Conservation (phyloP, 1,140 invertebrate species). For the Geopemphigus sp. region DNA sequence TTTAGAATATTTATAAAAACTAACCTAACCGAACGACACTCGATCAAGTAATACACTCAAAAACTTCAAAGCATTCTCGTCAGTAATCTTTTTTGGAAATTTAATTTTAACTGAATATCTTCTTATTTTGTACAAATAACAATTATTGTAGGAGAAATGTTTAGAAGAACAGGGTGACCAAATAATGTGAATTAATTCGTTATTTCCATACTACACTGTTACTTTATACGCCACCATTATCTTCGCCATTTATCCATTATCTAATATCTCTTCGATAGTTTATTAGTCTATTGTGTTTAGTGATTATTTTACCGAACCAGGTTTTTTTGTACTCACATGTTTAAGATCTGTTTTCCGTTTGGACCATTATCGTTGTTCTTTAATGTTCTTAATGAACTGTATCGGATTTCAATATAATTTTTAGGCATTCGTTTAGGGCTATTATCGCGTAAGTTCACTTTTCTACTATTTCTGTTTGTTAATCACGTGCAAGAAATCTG, state of each 20-base stretch:
- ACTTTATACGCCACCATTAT: background rate
- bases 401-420: background rate
- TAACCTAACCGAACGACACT: too few relatives aligned
- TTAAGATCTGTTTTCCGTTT: background rate
- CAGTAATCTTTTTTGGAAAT: too few relatives aligned
- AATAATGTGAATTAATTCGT: background rate
- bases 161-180: background rate
- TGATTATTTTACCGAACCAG: background rate
- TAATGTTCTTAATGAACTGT: background rate
- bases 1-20: too few relatives aligned
- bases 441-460: background rate
- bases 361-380: background rate
- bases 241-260: background rate
- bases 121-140: too few relatives aligned
- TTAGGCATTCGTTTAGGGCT: background rate
- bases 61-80: too few relatives aligned
- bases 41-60: too few relatives aligned
- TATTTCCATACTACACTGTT: constrained; percentile 9
- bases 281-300: background rate
- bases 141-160: too few relatives aligned
- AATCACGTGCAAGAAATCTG: background rate
- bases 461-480: background rate
- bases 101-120: too few relatives aligned
- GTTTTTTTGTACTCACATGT: constrained; percentile 1
- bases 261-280: background rate